Evolutionary conservation across 2,797 vertebrate species (phyloP).

Genomic region (Cetoscarus ocellatus): DNA sequence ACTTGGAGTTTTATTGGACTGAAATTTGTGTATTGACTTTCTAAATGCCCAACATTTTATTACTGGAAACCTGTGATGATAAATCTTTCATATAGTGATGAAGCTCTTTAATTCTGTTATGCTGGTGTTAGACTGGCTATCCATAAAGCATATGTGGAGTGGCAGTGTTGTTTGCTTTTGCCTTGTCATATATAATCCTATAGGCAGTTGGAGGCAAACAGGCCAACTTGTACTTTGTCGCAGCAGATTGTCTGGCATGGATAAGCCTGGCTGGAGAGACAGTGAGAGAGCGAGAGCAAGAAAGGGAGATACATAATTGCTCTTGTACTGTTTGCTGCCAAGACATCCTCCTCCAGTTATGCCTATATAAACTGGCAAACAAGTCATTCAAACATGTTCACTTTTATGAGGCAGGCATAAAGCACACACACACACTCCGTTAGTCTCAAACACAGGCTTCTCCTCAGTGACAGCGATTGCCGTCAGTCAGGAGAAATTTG

Average conservation of each 20-base stretch:
- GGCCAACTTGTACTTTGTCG: constrained; percentile 78
- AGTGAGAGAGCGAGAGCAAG: constrained; percentile 31
- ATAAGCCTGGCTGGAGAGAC: constrained; percentile 66
- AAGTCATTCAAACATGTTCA: constrained; percentile 66
- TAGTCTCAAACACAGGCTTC: constrained; percentile 16
- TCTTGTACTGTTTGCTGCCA: constrained; percentile 72
- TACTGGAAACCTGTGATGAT: constrained; percentile 44
- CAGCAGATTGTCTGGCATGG: constrained; percentile 79
- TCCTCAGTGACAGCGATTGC: constrained; percentile 56
- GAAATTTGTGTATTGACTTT: constrained; percentile 53
- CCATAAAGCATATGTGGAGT: constrained; percentile 65
- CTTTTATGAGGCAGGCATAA: constrained; percentile 62
- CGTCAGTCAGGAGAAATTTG: constrained; percentile 58
- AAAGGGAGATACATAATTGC: constrained; percentile 69
- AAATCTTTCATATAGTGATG: constrained; percentile 42
- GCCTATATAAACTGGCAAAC: constrained; percentile 70
- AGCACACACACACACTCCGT: constrained; percentile 27
- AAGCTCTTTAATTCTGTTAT: constrained; percentile 36
- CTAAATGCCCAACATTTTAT: constrained; percentile 21
- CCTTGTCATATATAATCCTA: constrained; percentile 79
- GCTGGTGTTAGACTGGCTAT: constrained; percentile 41
- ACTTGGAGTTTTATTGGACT: constrained; percentile 25
- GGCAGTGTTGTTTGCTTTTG: constrained; percentile 62
- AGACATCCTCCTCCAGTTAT: constrained; percentile 71
- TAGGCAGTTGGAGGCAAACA: constrained; percentile 69